A percentile compares a stretch with the other conserved stretches of the same genome.
Conservation (phyloP, 1,140 invertebrate species). For the Lutraria rhynchaena region DNA sequence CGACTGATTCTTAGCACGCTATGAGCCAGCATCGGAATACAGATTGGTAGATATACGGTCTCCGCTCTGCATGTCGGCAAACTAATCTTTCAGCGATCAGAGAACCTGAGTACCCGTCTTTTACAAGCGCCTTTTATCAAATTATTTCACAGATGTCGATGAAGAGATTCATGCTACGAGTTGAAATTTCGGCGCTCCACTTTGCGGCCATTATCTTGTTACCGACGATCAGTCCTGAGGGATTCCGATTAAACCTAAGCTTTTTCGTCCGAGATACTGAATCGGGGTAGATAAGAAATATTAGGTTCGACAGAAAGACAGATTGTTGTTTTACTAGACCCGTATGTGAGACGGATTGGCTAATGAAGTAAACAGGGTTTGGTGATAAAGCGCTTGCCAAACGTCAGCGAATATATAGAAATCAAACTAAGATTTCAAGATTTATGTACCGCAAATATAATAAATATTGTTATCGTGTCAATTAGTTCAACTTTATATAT, state of each 20-base stretch:
- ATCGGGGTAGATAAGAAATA: slow-evolving; percentile 15
- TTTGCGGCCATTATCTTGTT: slow-evolving; percentile 38
- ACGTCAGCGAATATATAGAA: no score
- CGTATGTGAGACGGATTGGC: slow-evolving; percentile 12
- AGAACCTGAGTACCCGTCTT: slow-evolving; percentile 8
- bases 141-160: slow-evolving; percentile 43
- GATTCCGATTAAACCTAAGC: slow-evolving; percentile 13
- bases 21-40: neutral
- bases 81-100: slow-evolving; percentile 39
- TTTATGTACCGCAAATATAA: no score
- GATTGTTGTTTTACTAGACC: slow-evolving; percentile 31
- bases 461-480: no score
- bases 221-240: slow-evolving; percentile 23
- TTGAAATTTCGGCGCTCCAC: slow-evolving; percentile 7
- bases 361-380: slow-evolving; percentile 2
- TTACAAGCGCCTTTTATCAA: slow-evolving; percentile 51
- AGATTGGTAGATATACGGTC: slow-evolving; percentile 27
- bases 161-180: slow-evolving; percentile 6
- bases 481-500: no score
- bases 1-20: neutral
- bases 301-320: slow-evolving; percentile 44
- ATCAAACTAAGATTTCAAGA: no score
- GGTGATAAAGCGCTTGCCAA: neutral
- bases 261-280: slow-evolving; percentile 27
- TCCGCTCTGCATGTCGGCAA: slow-evolving; percentile 24